A percentile compares a stretch with the other conserved stretches of the same genome.
Conservation (phyloP, 2,888 invertebrate species). For the Pachymerium ferrugineum region DNA sequence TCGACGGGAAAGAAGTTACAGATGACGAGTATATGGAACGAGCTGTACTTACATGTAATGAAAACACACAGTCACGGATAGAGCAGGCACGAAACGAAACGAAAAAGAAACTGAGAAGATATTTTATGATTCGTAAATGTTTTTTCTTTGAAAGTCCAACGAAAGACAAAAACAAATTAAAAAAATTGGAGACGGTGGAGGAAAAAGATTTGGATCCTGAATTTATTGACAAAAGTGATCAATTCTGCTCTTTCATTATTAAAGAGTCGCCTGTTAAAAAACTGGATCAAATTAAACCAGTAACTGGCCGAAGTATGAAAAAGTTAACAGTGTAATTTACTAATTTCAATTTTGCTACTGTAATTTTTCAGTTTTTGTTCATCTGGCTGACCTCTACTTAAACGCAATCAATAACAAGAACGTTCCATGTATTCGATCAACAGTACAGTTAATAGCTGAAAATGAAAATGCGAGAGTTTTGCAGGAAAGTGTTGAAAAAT, state of each 20-base stretch:
- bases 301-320: conserved; percentile 12
- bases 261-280: not conserved
- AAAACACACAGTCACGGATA: not conserved
- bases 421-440: not conserved
- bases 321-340: not conserved
- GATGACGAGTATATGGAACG: conserved; percentile 23
- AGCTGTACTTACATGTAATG: not conserved
- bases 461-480: not conserved
- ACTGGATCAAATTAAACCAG: not conserved
- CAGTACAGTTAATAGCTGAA: not conserved
- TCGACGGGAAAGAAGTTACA: not conserved
- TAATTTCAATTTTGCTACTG: not conserved
- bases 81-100: not conserved
- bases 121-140: conserved; percentile 20
- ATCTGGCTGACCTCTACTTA: not conserved
- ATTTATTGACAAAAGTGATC: not conserved
- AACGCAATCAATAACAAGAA: not conserved
- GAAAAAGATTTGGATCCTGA: not conserved
- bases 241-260: not conserved
- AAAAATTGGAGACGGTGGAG: not conserved
- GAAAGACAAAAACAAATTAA: not conserved
- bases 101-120: not conserved
- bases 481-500: not conserved
- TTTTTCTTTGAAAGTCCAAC: conserved; percentile 3
- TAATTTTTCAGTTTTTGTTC: not conserved